These are phyloP conservation scores for Salticus scenicus DNA, from an alignment of 2,888 invertebrate genomes.

Conservation along the genomic window DNA sequence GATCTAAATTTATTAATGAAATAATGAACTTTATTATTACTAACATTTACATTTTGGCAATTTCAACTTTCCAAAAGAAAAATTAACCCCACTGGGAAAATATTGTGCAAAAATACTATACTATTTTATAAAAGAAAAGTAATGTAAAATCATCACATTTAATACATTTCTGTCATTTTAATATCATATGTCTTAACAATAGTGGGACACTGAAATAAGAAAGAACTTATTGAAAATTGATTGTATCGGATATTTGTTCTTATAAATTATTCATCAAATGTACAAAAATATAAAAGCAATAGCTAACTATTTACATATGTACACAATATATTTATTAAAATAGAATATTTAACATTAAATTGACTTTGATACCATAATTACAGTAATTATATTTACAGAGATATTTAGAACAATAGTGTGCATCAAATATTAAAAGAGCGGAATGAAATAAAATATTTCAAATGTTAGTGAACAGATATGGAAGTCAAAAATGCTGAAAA, in stretches of 20 bases:
- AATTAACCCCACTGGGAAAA: neutral
- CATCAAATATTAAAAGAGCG: neutral
- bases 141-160: no score
- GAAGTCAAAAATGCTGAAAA: neutral
- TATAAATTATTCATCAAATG: conserved; percentile 38
- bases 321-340: conserved; percentile 15
- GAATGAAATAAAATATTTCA: neutral
- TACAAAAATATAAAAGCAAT: conserved; percentile 38
- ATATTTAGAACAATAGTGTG: neutral
- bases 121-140: no score
- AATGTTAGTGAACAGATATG: neutral
- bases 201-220: neutral
- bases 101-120: neutral
- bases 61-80: neutral
- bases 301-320: conserved; percentile 44
- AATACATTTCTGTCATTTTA: no score
- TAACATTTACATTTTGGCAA: conserved; percentile 5
- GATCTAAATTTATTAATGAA: no score
- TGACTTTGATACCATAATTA: neutral
- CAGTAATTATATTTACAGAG: neutral
- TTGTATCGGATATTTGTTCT: neutral
- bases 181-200: no score
- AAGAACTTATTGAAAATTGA: neutral
- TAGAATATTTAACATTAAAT: neutral
- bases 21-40: conserved; percentile 1